phyloP scores from a whole-genome alignment of 64 coral and sea anemone species.

The Cladopsammia gracilis region DNA sequence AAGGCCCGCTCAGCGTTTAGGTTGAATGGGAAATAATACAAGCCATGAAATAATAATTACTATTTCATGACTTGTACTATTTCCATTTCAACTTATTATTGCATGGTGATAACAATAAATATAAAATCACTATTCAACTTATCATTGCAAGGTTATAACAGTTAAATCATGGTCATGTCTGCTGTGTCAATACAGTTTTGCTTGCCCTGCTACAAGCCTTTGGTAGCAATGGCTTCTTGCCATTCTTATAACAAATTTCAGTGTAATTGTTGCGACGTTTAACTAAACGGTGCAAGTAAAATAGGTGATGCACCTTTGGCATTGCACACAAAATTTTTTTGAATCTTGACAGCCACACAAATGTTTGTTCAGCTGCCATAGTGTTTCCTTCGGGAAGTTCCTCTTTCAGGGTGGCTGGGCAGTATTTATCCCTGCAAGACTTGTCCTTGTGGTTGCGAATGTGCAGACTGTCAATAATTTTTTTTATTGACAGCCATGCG shows the following conservation, averaged over 20 bases:
- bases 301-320: background rate
- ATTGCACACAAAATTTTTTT: slow-evolving; percentile 43
- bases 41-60: no score
- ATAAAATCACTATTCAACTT: no score
- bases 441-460: slow-evolving; percentile 4
- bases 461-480: slow-evolving; percentile 32
- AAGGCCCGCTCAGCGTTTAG: no score
- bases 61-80: no score
- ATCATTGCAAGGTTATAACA: no score
- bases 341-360: slow-evolving; percentile 32
- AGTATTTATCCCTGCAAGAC: background rate
- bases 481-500: slow-evolving; percentile 9
- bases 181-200: no score
- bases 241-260: slow-evolving; percentile 14
- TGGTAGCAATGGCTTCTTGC: slow-evolving; percentile 25
- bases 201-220: background rate
- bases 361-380: slow-evolving; percentile 39
- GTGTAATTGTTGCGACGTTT: slow-evolving; percentile 8
- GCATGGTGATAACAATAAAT: no score
- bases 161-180: no score
- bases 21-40: no score
- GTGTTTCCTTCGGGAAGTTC: slow-evolving; percentile 17
- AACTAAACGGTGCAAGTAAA: slow-evolving; percentile 40
- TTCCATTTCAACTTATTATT: no score
- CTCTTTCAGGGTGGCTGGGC: background rate